Evolutionary conservation across 1,140 invertebrate species (phyloP), one percentile per base, ranked within the genome.

Genomic region (Danaus plexippus): DNA sequence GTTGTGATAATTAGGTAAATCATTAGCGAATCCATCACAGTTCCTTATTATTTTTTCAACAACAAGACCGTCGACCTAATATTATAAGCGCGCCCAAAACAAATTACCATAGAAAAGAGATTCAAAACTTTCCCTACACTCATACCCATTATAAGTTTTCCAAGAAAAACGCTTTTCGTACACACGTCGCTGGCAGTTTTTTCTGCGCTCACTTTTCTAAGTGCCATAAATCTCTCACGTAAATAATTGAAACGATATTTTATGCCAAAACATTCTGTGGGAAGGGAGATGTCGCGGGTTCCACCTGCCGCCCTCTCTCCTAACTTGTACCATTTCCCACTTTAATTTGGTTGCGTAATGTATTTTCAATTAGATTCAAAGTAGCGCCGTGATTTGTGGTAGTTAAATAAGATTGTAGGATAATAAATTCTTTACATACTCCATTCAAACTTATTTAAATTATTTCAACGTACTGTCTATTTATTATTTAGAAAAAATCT

Each of bases 221-320:
- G 83, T 82, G 76, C 79, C 53, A 85, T 87, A 87, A 87, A 87
- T 87, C 84, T 85, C 75, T 83, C 80, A 79, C 75, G 81, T 87
- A 87, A 87, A 87, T 87, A 87, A 87, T 87, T 87, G 84, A 87
- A 87, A 85, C 81, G 80, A 87, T 87, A 87, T 87, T 87, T 87
- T 87, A 85, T 87, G 84, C 84, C 84, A 84, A 86, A 86, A 85
- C 84, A 87, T 84, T 83, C 80, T 77, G 76, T 74, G 84, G 84
- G 75, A 77, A 69, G 73, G 80, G 80, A 65, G 73, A 72, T 76
- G 77, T 76, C 76, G 76, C 75, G 63, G 57, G 67, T 47, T 53
- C 74, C 80, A 82, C 79, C 81, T 85, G 81, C 75, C 80, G 63
- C 80, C 77, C 67, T 69, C 68, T 67, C 64, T 71, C 63, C 75